Evolutionary conservation across 2,888 invertebrate genomes (phyloP).

Genomic region (Conomelus anceps): DNA sequence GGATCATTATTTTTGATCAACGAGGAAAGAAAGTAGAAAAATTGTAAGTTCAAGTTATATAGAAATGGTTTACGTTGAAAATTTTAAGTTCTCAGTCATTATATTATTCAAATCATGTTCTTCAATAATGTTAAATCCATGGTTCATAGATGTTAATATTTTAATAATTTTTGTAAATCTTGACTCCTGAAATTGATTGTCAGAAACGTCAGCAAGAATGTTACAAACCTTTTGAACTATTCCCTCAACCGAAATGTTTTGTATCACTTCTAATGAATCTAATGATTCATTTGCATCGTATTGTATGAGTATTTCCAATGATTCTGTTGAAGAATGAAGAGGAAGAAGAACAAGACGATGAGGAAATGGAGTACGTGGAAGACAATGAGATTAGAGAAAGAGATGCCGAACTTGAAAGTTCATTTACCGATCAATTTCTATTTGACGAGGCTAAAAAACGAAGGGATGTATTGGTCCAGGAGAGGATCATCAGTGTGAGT

Average conservation of each 20-base stretch:
- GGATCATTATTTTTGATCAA: no score
- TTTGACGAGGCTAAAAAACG: constrained; percentile 37
- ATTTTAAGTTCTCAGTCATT: not conserved
- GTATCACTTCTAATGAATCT: not conserved
- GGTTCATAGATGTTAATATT: no score
- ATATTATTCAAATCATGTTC: not conserved
- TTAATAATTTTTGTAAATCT: no score
- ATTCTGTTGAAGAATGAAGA: constrained; percentile 17
- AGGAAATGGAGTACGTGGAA: constrained; percentile 33
- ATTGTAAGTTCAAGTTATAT: no score
- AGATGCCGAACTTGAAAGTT: constrained; percentile 21
- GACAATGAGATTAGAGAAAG: constrained; percentile 29
- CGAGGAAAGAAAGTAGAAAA: no score
- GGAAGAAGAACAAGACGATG: constrained; percentile 36
- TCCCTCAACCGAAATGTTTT: not conserved
- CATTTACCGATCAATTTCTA: constrained; percentile 10
- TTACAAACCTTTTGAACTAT: not conserved
- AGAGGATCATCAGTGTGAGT: constrained; percentile 60
- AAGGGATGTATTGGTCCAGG: constrained; percentile 52
- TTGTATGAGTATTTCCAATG: not conserved
- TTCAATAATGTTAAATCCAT: no score
- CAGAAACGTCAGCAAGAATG: not conserved
- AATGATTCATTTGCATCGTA: not conserved
- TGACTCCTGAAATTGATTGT: no score
- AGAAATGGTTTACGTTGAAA: no score